Percentiles rank a stretch among this genome's conserved stretches.
phyloP scores from a whole-genome alignment of 2,888 invertebrate species.

The Phasia obesa region DNA sequence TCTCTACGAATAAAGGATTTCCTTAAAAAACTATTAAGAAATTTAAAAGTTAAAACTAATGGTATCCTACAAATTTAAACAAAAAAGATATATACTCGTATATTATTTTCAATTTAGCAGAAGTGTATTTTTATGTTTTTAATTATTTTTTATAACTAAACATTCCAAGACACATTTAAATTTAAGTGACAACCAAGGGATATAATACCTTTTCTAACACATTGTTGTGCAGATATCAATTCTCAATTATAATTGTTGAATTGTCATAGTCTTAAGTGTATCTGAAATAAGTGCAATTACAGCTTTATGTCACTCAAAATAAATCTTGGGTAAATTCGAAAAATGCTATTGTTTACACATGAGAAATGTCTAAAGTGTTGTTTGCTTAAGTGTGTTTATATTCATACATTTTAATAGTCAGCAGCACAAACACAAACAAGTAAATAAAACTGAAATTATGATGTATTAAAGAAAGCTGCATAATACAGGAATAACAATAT shows the following conservation, averaged over 20 bases:
- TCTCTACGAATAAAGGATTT: too few relatives aligned
- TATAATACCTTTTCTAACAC: constrained; percentile 9
- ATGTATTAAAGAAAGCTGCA: neutral
- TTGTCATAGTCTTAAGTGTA: constrained; percentile 31
- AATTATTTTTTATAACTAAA: too few relatives aligned
- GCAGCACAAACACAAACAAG: neutral
- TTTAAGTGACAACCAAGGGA: neutral
- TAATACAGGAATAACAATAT: constrained; percentile 11
- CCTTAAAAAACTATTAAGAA: too few relatives aligned
- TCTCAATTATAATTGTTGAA: constrained; percentile 21
- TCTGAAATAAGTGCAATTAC: neutral
- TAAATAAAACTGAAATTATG: neutral
- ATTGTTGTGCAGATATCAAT: neutral
- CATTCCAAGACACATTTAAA: neutral
- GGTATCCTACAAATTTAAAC: too few relatives aligned
- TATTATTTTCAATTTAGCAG: too few relatives aligned
- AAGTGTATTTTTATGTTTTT: too few relatives aligned
- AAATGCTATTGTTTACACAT: constrained; percentile 55
- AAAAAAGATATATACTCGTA: too few relatives aligned
- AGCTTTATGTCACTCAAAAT: neutral
- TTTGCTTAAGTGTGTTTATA: constrained; percentile 6
- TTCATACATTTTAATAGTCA: constrained; percentile 6
- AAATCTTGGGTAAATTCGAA: neutral
- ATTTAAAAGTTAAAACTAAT: too few relatives aligned
- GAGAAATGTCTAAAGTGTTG: constrained; percentile 47